Evolutionary conservation across 2,113 vertebrate species (phyloP).

Genomic region (Megaceryle maxima): DNA sequence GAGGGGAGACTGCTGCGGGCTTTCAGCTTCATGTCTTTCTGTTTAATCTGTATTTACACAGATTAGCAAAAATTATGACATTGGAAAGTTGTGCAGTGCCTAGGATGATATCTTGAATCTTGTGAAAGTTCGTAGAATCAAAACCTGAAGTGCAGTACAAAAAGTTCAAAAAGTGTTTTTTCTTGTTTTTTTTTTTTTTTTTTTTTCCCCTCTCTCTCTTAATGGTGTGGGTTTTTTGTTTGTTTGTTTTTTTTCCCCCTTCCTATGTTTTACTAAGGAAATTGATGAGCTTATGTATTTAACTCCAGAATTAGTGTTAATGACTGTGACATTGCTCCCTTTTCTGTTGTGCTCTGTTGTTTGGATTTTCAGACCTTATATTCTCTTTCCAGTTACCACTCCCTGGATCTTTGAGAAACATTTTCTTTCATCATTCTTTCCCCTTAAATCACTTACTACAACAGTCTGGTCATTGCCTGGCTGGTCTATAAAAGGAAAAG

Average conservation of each 20-base stretch:
- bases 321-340: background rate
- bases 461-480: background rate
- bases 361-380: background rate
- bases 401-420: constrained; percentile 18
- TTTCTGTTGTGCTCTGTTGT: background rate
- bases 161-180: background rate
- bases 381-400: constrained; percentile 26
- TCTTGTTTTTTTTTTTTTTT: background rate
- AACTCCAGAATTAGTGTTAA: background rate
- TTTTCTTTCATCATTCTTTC: constrained; percentile 55
- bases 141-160: background rate
- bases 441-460: constrained; percentile 43
- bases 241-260: background rate
- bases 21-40: background rate
- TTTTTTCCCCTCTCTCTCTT: background rate
- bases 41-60: background rate
- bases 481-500: constrained; percentile 14
- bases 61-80: background rate
- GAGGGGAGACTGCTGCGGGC: background rate
- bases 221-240: background rate
- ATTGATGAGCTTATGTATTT: background rate
- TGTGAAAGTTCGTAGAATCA: background rate
- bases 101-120: background rate
- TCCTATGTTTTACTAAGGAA: background rate
- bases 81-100: background rate